Percentiles rank a stretch among this genome's conserved stretches.
These are phyloP conservation scores for Prietella phreatophila DNA, from an alignment of 2,113 vertebrate genomes.

Conservation along the genomic window DNA sequence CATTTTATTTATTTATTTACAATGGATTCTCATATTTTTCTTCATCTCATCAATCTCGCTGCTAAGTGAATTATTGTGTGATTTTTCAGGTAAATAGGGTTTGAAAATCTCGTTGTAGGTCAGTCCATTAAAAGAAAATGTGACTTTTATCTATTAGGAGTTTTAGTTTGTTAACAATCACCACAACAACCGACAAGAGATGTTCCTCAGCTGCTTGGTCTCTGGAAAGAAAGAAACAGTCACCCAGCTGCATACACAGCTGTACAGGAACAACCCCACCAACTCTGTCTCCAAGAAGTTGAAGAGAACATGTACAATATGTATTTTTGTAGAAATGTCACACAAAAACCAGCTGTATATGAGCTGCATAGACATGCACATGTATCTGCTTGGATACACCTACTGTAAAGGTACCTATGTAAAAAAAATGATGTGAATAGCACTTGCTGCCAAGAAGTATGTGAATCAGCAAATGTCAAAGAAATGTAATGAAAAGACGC, in stretches of 20 bases:
- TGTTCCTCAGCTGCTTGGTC: not conserved
- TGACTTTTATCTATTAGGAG: not conserved
- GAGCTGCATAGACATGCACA: not conserved
- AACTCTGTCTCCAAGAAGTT: not conserved
- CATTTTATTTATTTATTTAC: not conserved
- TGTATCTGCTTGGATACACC: not conserved
- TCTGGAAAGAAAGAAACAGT: not conserved
- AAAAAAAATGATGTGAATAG: not conserved
- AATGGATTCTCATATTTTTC: not conserved
- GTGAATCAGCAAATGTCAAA: not conserved
- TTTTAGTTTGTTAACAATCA: not conserved
- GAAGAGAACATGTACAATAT: not conserved
- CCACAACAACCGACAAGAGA: not conserved
- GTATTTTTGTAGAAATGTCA: not conserved
- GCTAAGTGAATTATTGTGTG: not conserved
- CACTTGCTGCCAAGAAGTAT: not conserved
- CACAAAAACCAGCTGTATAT: not conserved
- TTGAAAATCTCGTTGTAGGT: not conserved
- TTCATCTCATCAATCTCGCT: not conserved
- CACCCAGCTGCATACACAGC: not conserved
- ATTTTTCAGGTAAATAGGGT: not conserved
- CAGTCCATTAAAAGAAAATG: not conserved
- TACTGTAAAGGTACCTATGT: not conserved
- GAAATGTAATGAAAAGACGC: not conserved
- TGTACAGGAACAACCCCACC: not conserved